Base-by-base conservation (phyloP, 2,797 vertebrate species). In the Parauchenoglanis punctatus region DNA sequence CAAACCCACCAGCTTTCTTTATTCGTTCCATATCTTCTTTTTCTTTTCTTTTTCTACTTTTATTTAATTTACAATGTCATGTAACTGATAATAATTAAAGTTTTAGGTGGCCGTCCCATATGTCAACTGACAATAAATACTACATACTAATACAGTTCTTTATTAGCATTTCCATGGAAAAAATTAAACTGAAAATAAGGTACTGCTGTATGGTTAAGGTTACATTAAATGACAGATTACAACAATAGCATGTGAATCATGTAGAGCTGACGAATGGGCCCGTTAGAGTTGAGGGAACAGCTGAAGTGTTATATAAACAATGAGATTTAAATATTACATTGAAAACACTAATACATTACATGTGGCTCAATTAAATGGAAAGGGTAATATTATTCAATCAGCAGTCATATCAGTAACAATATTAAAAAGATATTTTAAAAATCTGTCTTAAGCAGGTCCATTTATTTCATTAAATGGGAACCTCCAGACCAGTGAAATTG, bases 211-310 rank as follows among this genome's bases (percentile, higher is more conserved):
- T 13, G 15, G 61, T 28, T 58, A 6, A 11, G 17, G 49, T 25
- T 59, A 49, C 63, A 84, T 25, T n/a, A 86, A 35, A 87, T 86
- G 86, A 86, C 84, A 67, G 72, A 87, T 88, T 80, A 84, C 82
- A 83, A 28, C 78, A 87, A 78, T 85, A 81, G 49, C 28, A 59
- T 75, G 52, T 59, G 28, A 35, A 82, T 58, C 73, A 23, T 58
- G 73, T 63, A 86, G 67, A 68, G 85, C 31, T 63, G 59, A 61
- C 40, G 5, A 10, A 56, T 52, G 72, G 40, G 75, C n/a, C 58
- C 44, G 35, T 54, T 85, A 73, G 59, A 83, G 18, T 59, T 4
- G 40, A 40, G 40, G 40, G 40, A 40, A 40, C 40, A 40, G 40
- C 40, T 40, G 40, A 54, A 13, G 52, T 54, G 12, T 54, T 54